phyloP scores from a whole-genome alignment of 1,140 invertebrate species.

The Cotesia glomerata region DNA sequence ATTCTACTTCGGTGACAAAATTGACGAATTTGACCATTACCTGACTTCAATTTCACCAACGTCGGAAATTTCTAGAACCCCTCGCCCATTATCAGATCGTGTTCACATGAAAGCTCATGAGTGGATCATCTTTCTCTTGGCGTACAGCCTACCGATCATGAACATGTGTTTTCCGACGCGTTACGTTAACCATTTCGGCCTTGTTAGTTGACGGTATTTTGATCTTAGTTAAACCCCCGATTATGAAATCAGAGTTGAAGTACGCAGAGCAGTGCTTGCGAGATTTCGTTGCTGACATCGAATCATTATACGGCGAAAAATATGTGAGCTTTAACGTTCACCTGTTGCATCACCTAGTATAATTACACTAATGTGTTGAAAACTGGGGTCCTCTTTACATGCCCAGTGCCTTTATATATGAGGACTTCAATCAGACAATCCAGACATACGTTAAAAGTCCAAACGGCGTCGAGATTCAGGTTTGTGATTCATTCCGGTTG shows the following conservation, averaged over 20 bases:
- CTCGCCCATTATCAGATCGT: conserved; percentile 19
- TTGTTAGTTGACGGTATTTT: conserved; percentile 27
- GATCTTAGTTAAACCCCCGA: conserved; percentile 13
- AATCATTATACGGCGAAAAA: conserved; percentile 28
- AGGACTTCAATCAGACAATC: not conserved
- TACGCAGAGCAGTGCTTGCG: conserved; percentile 22
- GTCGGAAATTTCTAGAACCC: conserved; percentile 28
- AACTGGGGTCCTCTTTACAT: conserved; percentile 35
- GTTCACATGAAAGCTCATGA: conserved; percentile 39
- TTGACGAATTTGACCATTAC: conserved; percentile 21
- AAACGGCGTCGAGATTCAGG: not conserved
- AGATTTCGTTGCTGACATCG: conserved; percentile 18
- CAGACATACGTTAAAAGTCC: not conserved
- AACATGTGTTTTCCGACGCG: conserved; percentile 8
- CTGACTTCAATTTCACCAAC: conserved; percentile 25
- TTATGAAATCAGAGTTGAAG: conserved; percentile 19
- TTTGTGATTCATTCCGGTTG: not conserved
- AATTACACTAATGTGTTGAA: conserved; percentile 21
- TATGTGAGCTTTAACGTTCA: conserved; percentile 34
- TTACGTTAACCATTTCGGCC: conserved; percentile 28
- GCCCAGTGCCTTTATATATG: conserved; percentile 22
- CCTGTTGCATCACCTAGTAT: conserved; percentile 22
- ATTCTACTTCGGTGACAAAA: conserved; percentile 28
- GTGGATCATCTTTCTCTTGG: conserved; percentile 30
- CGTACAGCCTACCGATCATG: conserved; percentile 28